A percentile compares a stretch with the other conserved stretches of the same genome.
phyloP scores from a whole-genome alignment of 2,888 invertebrate genomes.

The Synergus umbraculus region DNA sequence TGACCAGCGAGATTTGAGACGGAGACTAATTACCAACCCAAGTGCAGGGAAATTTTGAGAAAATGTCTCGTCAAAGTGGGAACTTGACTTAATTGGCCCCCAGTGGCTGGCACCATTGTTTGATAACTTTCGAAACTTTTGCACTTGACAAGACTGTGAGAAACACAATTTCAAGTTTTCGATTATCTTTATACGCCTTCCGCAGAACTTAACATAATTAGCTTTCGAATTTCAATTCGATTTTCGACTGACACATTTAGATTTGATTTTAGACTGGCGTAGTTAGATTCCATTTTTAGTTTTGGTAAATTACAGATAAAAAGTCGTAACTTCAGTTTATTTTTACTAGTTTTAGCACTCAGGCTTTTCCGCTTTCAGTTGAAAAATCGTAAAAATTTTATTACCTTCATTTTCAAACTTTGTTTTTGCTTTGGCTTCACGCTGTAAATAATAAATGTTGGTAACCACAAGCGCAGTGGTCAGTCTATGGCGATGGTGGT shows the following conservation, averaged over 20 bases:
- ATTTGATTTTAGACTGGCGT: too few species aligned
- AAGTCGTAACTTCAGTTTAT: too few species aligned
- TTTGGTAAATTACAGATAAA: too few species aligned
- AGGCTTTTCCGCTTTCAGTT: not conserved
- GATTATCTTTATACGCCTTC: not conserved
- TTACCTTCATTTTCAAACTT: constrained; percentile 15
- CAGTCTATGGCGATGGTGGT: not conserved
- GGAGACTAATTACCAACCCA: constrained; percentile 63
- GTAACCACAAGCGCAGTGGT: not conserved
- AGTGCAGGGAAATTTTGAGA: constrained; percentile 59
- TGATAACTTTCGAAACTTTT: constrained; percentile 26
- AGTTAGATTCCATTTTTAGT: too few species aligned
- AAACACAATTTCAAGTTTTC: constrained; percentile 18
- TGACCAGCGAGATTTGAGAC: constrained; percentile 27
- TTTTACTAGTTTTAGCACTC: too few species aligned
- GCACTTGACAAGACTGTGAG: constrained; percentile 16
- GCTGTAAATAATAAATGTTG: constrained; percentile 29
- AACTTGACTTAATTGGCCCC: constrained; percentile 57
- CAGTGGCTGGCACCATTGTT: constrained; percentile 45
- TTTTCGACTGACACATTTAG: too few species aligned
- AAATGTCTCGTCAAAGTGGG: constrained; percentile 62
- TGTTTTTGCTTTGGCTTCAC: constrained; percentile 21
- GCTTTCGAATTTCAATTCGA: too few species aligned
- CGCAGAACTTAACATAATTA: not conserved
- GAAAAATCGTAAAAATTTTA: constrained; percentile 6